phyloP scores from a whole-genome alignment of 1,140 invertebrate genomes.

The Caenorhabditis briggsae region DNA sequence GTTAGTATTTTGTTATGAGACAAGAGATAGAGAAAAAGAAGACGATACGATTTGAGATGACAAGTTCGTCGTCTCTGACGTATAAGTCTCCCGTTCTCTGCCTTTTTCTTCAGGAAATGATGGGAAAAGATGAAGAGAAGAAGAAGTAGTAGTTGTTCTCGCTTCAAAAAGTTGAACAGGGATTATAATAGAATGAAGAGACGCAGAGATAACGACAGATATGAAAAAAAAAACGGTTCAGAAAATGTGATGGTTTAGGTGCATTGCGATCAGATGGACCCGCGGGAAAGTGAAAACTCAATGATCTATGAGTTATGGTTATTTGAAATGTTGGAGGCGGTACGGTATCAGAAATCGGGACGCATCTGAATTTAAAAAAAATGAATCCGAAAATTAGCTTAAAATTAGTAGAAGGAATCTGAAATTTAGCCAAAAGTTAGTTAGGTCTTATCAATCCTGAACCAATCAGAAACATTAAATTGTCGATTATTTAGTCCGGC shows the following conservation, averaged over 20 bases:
- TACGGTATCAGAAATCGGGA: too few relatives aligned
- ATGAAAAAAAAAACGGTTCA: constrained; percentile 22
- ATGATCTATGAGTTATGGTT: not conserved
- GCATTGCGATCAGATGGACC: constrained; percentile 36
- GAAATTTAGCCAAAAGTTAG: too few relatives aligned
- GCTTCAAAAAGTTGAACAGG: constrained; percentile 28
- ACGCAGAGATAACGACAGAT: not conserved
- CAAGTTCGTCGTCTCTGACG: constrained; percentile 52
- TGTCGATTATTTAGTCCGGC: too few relatives aligned
- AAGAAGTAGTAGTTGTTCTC: not conserved
- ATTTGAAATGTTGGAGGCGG: not conserved
- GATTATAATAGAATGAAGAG: not conserved
- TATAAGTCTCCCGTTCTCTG: constrained; percentile 49
- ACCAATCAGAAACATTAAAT: too few relatives aligned
- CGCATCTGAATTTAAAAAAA: too few relatives aligned
- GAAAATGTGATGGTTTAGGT: constrained; percentile 11
- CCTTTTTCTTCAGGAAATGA: not conserved
- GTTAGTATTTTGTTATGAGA: constrained; percentile 2
- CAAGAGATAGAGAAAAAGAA: constrained; percentile 4
- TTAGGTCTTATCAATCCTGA: too few relatives aligned
- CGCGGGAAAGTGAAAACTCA: not conserved
- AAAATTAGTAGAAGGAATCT: too few relatives aligned
- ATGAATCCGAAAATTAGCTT: too few relatives aligned
- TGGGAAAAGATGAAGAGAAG: not conserved
- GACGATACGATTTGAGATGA: constrained; percentile 42